phyloP scores from a whole-genome alignment of 2,888 invertebrate species.

The Rotaria macrura region DNA sequence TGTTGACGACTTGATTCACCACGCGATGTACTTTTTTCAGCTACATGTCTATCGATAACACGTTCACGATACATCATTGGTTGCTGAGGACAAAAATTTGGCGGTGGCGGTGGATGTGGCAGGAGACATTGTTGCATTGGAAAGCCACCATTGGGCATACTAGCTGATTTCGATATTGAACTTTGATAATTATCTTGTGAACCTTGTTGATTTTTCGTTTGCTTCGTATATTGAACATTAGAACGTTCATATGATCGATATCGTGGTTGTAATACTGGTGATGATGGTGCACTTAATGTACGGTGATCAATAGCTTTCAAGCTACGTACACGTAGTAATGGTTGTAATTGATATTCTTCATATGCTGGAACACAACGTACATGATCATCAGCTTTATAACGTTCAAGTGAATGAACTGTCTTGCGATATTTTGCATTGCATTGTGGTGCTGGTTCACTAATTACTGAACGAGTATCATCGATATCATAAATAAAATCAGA shows the following conservation, averaged over 20 bases:
- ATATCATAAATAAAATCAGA: constrained; percentile 7
- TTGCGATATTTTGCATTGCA: background rate
- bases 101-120: background rate
- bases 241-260: constrained; percentile 18
- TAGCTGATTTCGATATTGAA: background rate
- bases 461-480: constrained; percentile 9
- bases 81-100: background rate
- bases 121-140: background rate
- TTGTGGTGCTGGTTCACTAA: constrained; percentile 1
- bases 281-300: background rate
- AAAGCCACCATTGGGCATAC: background rate
- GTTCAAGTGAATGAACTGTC: constrained; percentile 11
- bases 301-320: constrained; percentile 16
- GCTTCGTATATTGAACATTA: background rate
- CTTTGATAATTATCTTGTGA: background rate
- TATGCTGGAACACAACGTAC: background rate
- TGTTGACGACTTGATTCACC: constrained; percentile 5
- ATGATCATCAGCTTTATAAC: background rate
- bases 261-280: background rate
- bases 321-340: constrained; percentile 19
- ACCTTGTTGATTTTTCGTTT: background rate
- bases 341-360: constrained; percentile 2
- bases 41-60: constrained; percentile 17
- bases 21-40: background rate
- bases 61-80: constrained; percentile 8